phyloP scores from a whole-genome alignment of 2,113 vertebrate genomes.

The Centrocercus urophasianus region DNA sequence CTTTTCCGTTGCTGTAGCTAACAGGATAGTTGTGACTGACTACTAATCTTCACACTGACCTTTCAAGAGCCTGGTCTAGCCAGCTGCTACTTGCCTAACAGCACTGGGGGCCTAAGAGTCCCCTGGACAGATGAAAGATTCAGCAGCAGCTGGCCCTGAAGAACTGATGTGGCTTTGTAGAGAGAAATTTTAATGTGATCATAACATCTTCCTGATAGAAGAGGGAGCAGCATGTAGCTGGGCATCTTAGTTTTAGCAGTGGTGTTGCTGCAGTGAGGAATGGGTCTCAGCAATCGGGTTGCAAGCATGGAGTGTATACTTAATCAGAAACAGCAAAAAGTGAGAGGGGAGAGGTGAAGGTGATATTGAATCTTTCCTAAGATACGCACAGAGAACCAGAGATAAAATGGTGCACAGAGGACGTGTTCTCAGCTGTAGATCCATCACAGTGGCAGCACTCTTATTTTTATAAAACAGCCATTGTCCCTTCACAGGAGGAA shows the following conservation, averaged over 20 bases:
- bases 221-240: background rate
- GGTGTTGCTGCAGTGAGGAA: background rate
- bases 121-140: background rate
- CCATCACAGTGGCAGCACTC: conserved; percentile 14
- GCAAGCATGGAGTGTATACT: background rate
- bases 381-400: background rate
- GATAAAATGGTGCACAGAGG: background rate
- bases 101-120: background rate
- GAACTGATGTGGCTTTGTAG: background rate
- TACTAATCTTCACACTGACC: background rate
- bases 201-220: background rate
- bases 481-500: conserved; percentile 32
- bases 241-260: background rate
- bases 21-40: background rate
- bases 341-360: background rate
- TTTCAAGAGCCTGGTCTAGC: background rate
- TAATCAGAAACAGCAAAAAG: conserved; percentile 20
- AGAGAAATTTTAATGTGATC: background rate
- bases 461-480: conserved; percentile 24
- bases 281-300: background rate
- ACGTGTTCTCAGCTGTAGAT: conserved; percentile 8
- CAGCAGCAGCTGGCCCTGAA: background rate
- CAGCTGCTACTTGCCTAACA: background rate
- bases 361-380: background rate
- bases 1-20: background rate